Conservation (phyloP, 2,888 invertebrate genomes). For the Drosophila cyrtoloma region DNA sequence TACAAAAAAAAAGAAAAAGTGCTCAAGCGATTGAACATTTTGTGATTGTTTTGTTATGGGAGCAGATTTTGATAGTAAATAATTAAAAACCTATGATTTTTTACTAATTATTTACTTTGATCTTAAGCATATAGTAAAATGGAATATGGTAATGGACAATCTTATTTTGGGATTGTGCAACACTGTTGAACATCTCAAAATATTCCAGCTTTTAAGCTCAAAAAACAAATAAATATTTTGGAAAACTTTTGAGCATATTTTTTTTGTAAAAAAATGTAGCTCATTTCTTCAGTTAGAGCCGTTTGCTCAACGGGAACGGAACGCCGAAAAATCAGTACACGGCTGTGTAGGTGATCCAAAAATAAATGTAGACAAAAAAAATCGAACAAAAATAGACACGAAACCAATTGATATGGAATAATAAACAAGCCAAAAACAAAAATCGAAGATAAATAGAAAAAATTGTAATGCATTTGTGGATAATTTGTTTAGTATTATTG, state of each 20-base stretch:
- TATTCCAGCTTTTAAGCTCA: constrained; percentile 55
- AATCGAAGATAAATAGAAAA: background rate
- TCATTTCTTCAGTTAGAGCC: constrained; percentile 47
- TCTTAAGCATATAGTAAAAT: background rate
- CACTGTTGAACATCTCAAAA: constrained; percentile 45
- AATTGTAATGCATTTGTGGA: constrained; percentile 52
- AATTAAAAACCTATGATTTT: background rate
- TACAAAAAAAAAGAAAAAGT: background rate
- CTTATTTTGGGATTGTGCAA: constrained; percentile 24
- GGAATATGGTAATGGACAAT: background rate
- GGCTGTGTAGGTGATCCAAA: constrained; percentile 47
- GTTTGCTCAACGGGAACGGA: constrained; percentile 45
- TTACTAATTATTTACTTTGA: background rate
- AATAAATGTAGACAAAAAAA: constrained; percentile 49
- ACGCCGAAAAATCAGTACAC: constrained; percentile 6
- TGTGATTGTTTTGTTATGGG: background rate
- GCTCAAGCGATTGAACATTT: background rate
- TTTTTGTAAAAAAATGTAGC: constrained; percentile 18
- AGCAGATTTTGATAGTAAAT: background rate
- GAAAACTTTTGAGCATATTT: constrained; percentile 67
- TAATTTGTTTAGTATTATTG: constrained; percentile 38
- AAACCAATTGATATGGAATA: constrained; percentile 10
- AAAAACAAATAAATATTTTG: constrained; percentile 42
- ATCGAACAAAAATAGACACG: constrained; percentile 35
- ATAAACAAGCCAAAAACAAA: background rate